phyloP scores from a whole-genome alignment of 2,888 invertebrate genomes.

The Lasioglossum vierecki region DNA sequence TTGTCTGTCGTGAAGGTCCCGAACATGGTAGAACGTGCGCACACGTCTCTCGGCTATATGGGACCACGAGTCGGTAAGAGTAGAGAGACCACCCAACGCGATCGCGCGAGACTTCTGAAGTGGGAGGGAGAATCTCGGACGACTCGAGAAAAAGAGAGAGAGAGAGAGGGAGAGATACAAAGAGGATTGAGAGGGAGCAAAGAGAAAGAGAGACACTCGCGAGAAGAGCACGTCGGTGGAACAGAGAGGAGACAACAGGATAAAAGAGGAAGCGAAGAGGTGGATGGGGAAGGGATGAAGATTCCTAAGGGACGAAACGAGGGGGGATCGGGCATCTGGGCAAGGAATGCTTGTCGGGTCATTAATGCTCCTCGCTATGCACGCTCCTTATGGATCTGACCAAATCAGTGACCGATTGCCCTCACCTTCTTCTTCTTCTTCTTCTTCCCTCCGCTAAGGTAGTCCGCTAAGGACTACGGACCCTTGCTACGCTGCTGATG shows the following conservation, averaged over 20 bases:
- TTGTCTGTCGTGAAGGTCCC: slow-evolving; percentile 67
- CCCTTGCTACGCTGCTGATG: neutral
- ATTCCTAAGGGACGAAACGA: slow-evolving; percentile 57
- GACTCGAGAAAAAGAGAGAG: slow-evolving; percentile 50
- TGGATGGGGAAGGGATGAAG: slow-evolving; percentile 63
- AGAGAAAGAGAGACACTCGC: slow-evolving; percentile 35
- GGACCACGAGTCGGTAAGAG: slow-evolving; percentile 77
- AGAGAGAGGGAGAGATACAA: slow-evolving; percentile 30
- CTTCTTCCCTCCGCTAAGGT: slow-evolving; percentile 49
- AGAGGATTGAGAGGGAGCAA: neutral
- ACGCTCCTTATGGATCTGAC: slow-evolving; percentile 81
- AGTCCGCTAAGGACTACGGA: slow-evolving; percentile 50
- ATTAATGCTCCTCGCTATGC: slow-evolving; percentile 82
- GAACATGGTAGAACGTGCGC: slow-evolving; percentile 72
- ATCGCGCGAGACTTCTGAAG: slow-evolving; percentile 81
- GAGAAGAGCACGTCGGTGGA: slow-evolving; percentile 48
- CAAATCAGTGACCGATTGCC: slow-evolving; percentile 83
- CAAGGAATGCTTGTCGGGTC: slow-evolving; percentile 82
- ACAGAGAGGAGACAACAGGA: slow-evolving; percentile 36
- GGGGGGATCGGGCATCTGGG: slow-evolving; percentile 71
- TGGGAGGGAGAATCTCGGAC: slow-evolving; percentile 57
- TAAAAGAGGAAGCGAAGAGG: slow-evolving; percentile 50
- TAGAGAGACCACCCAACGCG: slow-evolving; percentile 84
- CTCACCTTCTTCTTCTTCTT: slow-evolving; percentile 53
- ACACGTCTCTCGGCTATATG: slow-evolving; percentile 73